These are phyloP conservation scores for Anguilla obscura DNA, from an alignment of 2,797 vertebrate genomes.

Conservation along the genomic window DNA sequence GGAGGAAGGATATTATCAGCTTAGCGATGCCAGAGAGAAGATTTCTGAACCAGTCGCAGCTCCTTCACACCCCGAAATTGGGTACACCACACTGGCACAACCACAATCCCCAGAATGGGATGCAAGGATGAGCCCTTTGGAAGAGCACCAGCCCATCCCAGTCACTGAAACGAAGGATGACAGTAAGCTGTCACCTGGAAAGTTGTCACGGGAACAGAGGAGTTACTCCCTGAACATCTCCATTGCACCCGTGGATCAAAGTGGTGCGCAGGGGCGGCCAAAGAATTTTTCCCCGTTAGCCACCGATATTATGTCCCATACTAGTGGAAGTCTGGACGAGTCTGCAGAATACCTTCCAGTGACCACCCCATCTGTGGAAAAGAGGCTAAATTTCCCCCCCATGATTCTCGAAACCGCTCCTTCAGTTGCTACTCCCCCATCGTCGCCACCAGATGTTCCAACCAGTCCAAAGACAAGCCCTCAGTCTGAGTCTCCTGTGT, in stretches of 20 bases:
- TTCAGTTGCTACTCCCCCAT: constrained; percentile 68
- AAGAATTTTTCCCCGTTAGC: constrained; percentile 91
- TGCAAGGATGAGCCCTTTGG: constrained; percentile 53
- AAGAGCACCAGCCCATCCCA: constrained; percentile 74
- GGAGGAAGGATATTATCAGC: constrained; percentile 92
- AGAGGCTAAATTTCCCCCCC: constrained; percentile 82
- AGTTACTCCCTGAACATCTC: constrained; percentile 97
- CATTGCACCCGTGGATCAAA: constrained; percentile 87
- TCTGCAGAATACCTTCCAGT: constrained; percentile 91
- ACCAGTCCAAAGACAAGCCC: constrained; percentile 62
- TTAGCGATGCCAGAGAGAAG: constrained; percentile 82
- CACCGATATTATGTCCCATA: constrained; percentile 94
- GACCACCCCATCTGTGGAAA: constrained; percentile 87
- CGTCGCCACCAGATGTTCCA: constrained; percentile 66
- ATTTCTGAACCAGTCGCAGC: constrained; percentile 45
- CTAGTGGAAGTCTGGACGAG: constrained; percentile 89
- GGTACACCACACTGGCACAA: constrained; percentile 83
- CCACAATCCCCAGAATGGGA: constrained; percentile 70
- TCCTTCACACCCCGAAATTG: constrained; percentile 71
- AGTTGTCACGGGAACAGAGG: constrained; percentile 92
- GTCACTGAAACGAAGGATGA: constrained; percentile 86
- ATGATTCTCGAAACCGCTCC: constrained; percentile 76
- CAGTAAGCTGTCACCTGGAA: constrained; percentile 84
- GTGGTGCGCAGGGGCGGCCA: constrained; percentile 82
- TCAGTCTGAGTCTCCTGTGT: constrained; percentile 77